phyloP scores from a whole-genome alignment of 2,113 vertebrate genomes.

The Scatophagus argus region DNA sequence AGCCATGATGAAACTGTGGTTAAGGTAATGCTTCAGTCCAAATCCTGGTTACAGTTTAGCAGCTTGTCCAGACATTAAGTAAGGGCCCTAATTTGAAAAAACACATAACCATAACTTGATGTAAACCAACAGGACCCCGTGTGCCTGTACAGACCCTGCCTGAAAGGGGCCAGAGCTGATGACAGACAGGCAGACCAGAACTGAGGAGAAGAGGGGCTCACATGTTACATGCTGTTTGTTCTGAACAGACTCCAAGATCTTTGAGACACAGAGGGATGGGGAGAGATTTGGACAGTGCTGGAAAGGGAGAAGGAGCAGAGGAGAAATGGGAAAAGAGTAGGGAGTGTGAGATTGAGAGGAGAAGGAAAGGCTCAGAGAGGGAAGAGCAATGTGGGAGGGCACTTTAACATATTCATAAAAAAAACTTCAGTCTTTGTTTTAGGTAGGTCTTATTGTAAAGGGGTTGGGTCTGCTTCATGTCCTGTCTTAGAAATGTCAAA shows the following conservation, averaged over 20 bases:
- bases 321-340: constrained; percentile 43
- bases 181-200: constrained; percentile 58
- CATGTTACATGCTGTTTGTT: constrained; percentile 65
- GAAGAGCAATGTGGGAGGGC: constrained; percentile 25
- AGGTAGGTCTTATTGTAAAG: constrained; percentile 13
- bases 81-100: constrained; percentile 51
- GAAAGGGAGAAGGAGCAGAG: constrained; percentile 30
- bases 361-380: constrained; percentile 16
- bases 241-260: constrained; percentile 60
- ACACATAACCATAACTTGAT: constrained; percentile 55
- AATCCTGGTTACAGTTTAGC: constrained; percentile 41
- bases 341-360: constrained; percentile 53
- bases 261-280: constrained; percentile 26
- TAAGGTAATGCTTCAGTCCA: constrained; percentile 10
- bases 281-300: constrained; percentile 45
- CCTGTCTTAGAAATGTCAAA: constrained; percentile 4
- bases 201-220: constrained; percentile 53
- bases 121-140: constrained; percentile 51
- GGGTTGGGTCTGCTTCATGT: constrained; percentile 25
- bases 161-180: constrained; percentile 44
- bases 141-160: constrained; percentile 31
- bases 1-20: neutral
- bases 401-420: constrained; percentile 52
- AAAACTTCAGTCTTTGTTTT: constrained; percentile 32
- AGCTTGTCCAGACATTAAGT: constrained; percentile 53